Percentiles rank a stretch among this genome's conserved stretches.
Evolutionary conservation across 2,888 invertebrate genomes (phyloP).

Genomic region (Cepaea hortensis): DNA sequence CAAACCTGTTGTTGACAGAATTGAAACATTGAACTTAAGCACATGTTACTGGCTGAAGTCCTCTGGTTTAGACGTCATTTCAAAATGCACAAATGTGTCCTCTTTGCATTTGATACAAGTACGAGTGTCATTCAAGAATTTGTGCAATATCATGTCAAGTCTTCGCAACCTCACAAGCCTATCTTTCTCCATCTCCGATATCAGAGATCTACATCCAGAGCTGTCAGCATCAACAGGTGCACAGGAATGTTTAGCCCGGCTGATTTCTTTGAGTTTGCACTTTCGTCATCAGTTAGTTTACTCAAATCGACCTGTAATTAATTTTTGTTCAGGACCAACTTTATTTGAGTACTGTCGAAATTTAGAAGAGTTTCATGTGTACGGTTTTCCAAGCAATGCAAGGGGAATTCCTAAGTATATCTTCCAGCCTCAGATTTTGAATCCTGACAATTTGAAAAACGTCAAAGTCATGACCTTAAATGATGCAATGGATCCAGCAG

Average conservation of each 20-base stretch:
- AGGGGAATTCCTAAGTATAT: constrained; percentile 69
- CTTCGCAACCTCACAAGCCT: constrained; percentile 63
- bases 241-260: constrained; percentile 61
- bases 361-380: constrained; percentile 68
- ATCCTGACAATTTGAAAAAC: constrained; percentile 64
- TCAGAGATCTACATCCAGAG: constrained; percentile 69
- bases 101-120: constrained; percentile 70
- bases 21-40: constrained; percentile 67
- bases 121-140: constrained; percentile 63
- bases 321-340: constrained; percentile 68
- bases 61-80: constrained; percentile 59
- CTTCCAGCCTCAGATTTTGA: constrained; percentile 67
- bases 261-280: constrained; percentile 67
- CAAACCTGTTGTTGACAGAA: constrained; percentile 54
- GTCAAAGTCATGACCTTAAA: constrained; percentile 69
- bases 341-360: constrained; percentile 70
- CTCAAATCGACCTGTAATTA: constrained; percentile 61
- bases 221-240: constrained; percentile 61
- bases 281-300: constrained; percentile 64
- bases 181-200: constrained; percentile 68
- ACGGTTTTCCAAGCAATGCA: constrained; percentile 69
- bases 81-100: constrained; percentile 65
- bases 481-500: constrained; percentile 71
- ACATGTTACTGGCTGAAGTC: constrained; percentile 71
- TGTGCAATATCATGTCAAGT: constrained; percentile 64